These are phyloP conservation scores for Rotaria sp. DNA, from an alignment of 2,888 invertebrate genomes.

Conservation along the genomic window DNA sequence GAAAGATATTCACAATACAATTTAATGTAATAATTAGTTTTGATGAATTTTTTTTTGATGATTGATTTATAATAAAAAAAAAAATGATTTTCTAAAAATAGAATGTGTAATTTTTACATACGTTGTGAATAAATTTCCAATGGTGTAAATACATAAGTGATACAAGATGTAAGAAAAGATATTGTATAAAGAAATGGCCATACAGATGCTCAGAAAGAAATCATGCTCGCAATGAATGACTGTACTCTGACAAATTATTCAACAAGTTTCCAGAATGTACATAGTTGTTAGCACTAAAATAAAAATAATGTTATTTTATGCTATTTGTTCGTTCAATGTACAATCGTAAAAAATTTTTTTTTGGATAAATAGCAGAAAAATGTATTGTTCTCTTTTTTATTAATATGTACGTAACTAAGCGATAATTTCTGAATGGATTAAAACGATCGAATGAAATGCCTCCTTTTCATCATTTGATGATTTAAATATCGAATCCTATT, in stretches of 20 bases:
- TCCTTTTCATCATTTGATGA: constrained; percentile 3
- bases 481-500: neutral
- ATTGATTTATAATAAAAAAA: too few relatives aligned
- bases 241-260: neutral
- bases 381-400: neutral
- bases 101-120: too few relatives aligned
- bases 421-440: neutral
- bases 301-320: neutral
- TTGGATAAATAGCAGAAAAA: neutral
- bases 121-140: too few relatives aligned
- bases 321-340: neutral
- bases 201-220: too few relatives aligned
- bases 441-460: neutral
- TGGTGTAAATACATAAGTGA: too few relatives aligned
- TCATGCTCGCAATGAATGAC: neutral
- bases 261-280: neutral
- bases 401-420: neutral
- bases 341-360: neutral
- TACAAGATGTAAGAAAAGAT: too few relatives aligned
- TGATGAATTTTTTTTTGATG: too few relatives aligned
- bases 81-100: too few relatives aligned
- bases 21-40: too few relatives aligned
- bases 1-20: too few relatives aligned
- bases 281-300: neutral
- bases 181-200: too few relatives aligned